These are phyloP conservation scores for Rotaria sp. DNA, from an alignment of 2,888 invertebrate species.

Conservation along the genomic window DNA sequence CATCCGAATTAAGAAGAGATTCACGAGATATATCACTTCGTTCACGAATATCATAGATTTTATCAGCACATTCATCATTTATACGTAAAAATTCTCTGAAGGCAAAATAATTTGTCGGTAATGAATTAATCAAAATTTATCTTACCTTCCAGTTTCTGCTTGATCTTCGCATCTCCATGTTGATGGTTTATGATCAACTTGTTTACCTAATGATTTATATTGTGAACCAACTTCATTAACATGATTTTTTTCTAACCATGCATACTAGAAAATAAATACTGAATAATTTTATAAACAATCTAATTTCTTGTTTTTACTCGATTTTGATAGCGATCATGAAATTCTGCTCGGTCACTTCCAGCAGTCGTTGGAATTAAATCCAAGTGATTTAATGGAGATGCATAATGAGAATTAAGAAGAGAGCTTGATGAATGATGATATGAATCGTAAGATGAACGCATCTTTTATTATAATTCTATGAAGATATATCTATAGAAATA, in stretches of 20 bases:
- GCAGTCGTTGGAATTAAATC: neutral
- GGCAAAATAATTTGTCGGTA: neutral
- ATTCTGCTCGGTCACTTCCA: neutral
- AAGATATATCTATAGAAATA: neutral
- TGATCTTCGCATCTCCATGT: slow-evolving; percentile 41
- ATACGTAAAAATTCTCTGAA: slow-evolving; percentile 39
- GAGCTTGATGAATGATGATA: neutral
- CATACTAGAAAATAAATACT: slow-evolving; percentile 34
- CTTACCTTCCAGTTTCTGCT: slow-evolving; percentile 39
- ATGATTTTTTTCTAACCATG: slow-evolving; percentile 40
- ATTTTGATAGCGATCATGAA: neutral
- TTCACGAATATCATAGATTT: slow-evolving; percentile 40
- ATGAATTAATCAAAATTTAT: neutral
- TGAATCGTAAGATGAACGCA: neutral
- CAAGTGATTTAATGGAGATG: neutral
- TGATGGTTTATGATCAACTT: slow-evolving; percentile 39
- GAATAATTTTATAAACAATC: too few species aligned
- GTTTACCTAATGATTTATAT: slow-evolving; percentile 34
- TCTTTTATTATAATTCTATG: neutral
- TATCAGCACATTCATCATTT: slow-evolving; percentile 41
- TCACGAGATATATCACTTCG: slow-evolving; percentile 38
- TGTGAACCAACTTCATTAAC: slow-evolving; percentile 40
- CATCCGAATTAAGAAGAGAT: slow-evolving; percentile 34
- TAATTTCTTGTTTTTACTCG: neutral
- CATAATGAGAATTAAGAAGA: neutral